Conservation (phyloP, 1,140 invertebrate species). For the Euwallacea fornicatus region DNA sequence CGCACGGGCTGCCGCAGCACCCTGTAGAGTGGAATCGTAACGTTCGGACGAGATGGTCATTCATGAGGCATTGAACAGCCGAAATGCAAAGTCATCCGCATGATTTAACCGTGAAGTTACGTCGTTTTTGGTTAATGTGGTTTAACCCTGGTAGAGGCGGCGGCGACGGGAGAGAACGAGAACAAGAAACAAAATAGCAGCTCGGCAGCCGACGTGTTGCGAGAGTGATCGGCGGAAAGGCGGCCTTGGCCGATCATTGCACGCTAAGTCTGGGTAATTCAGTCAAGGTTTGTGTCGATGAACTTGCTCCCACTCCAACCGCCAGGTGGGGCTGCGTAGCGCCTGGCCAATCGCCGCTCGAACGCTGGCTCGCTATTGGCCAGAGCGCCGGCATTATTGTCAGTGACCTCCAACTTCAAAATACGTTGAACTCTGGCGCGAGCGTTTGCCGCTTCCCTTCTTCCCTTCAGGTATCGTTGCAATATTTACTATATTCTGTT, state of each 20-base stretch:
- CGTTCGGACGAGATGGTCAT: background rate
- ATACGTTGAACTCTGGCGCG: conserved; percentile 60
- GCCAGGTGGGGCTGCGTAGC: conserved; percentile 45
- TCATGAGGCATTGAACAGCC: background rate
- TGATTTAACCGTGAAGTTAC: conserved; percentile 12
- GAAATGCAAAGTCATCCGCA: conserved; percentile 11
- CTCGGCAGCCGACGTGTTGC: conserved; percentile 5
- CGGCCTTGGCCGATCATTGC: conserved; percentile 61
- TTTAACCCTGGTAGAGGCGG: conserved; percentile 2
- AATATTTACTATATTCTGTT: conserved; percentile 53
- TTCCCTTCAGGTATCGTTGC: conserved; percentile 53
- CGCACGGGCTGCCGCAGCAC: background rate
- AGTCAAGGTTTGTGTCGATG: conserved; percentile 70
- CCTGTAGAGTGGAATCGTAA: background rate
- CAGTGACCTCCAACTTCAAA: conserved; percentile 66
- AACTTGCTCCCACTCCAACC: conserved; percentile 54
- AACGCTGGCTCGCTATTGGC: conserved; percentile 45
- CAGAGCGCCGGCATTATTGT: conserved; percentile 52
- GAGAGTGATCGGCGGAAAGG: conserved; percentile 39
- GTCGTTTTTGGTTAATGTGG: conserved; percentile 1
- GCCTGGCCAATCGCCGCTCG: conserved; percentile 50
- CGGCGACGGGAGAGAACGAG: background rate
- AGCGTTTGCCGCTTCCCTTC: conserved; percentile 38
- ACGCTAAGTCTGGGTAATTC: conserved; percentile 64
- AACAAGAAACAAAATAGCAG: conserved; percentile 9